Conservation (phyloP, 64 coral and sea anemone genomes). For the Montipora sp. region DNA sequence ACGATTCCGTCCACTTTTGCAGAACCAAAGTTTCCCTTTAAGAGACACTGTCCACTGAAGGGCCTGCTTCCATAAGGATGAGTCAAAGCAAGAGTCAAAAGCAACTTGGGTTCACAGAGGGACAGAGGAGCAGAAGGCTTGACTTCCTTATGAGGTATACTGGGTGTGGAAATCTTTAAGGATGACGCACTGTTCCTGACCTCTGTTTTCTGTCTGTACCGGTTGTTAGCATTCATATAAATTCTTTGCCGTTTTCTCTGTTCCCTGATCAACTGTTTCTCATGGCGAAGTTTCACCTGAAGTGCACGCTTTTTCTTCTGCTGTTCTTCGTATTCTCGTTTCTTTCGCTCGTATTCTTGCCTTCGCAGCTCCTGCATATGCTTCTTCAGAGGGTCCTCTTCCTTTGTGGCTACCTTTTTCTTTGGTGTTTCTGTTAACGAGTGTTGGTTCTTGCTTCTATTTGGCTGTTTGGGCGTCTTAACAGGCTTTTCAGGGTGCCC, state of each 20-base stretch:
- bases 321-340: slow-evolving; percentile 92
- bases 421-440: slow-evolving; percentile 47
- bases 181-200: neutral
- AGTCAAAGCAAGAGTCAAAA: slow-evolving; percentile 85
- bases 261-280: slow-evolving; percentile 84
- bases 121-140: slow-evolving; percentile 68
- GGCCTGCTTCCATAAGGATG: slow-evolving; percentile 88
- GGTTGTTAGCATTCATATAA: slow-evolving; percentile 45
- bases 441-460: neutral
- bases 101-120: slow-evolving; percentile 88
- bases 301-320: slow-evolving; percentile 86
- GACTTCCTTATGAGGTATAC: slow-evolving; percentile 27
- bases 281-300: slow-evolving; percentile 84
- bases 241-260: slow-evolving; percentile 79
- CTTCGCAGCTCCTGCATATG: slow-evolving; percentile 58
- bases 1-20: slow-evolving; percentile 78
- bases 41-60: slow-evolving; percentile 83
- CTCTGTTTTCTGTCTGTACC: slow-evolving; percentile 32
- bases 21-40: slow-evolving; percentile 89
- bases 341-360: slow-evolving; percentile 90
- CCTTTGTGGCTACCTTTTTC: slow-evolving; percentile 52
- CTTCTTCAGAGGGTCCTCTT: slow-evolving; percentile 78
- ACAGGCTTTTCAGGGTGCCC: neutral
- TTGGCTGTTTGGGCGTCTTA: neutral
- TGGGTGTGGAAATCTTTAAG: slow-evolving; percentile 29